phyloP scores from a whole-genome alignment of 1,140 invertebrate species.

The Hylaeus anthracinus region DNA sequence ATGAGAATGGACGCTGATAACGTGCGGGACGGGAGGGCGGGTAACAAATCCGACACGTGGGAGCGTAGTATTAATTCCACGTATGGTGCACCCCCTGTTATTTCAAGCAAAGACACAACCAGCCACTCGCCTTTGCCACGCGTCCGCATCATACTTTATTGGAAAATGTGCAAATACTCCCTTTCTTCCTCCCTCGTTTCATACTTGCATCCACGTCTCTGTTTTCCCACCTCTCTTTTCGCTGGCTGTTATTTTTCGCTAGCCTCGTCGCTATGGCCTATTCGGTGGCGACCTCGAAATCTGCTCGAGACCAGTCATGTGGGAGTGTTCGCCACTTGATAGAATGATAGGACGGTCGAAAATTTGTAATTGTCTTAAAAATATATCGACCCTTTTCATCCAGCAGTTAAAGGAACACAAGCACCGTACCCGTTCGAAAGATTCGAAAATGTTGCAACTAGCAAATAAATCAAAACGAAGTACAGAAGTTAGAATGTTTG shows the following conservation, averaged over 20 bases:
- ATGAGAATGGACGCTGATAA: not conserved
- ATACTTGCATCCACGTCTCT: conserved; percentile 9
- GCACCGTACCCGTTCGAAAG: not conserved
- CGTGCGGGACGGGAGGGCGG: not conserved
- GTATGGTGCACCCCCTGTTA: conserved; percentile 74
- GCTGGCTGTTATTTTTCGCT: conserved; percentile 18
- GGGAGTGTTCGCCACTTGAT: no score
- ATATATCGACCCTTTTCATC: no score
- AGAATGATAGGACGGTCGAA: no score
- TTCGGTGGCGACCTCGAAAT: not conserved
- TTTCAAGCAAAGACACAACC: conserved; percentile 75
- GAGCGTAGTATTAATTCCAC: conserved; percentile 75
- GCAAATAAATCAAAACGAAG: not conserved
- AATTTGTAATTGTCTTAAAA: no score
- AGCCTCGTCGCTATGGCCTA: not conserved
- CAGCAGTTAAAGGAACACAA: no score
- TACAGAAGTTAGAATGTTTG: no score
- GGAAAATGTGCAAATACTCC: conserved; percentile 78
- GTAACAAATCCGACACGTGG: conserved; percentile 60
- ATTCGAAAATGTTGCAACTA: not conserved
- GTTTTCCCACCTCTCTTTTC: conserved; percentile 29
- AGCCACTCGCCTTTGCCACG: conserved; percentile 70
- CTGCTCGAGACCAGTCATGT: no score
- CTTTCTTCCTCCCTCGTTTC: conserved; percentile 15
- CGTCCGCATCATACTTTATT: conserved; percentile 78